Evolutionary conservation across 2,797 vertebrate genomes (phyloP), one percentile per base, ranked within the genome.

Genomic region (Parotocinclus haroldoi): DNA sequence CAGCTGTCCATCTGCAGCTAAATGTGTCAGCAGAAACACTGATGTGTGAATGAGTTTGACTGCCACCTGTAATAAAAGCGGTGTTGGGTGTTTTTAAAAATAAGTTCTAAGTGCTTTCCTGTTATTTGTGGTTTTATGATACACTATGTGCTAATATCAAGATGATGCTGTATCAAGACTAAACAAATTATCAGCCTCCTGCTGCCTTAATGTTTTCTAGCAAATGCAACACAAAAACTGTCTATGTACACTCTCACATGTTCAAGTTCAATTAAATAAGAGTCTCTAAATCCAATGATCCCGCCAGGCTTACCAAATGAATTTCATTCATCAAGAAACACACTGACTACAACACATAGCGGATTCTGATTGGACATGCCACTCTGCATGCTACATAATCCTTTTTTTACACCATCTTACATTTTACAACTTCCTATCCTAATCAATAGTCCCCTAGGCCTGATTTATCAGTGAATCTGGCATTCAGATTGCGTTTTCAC

Each of bases 391-490:
- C 66, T 58, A 39, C 46, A 64, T 58, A 70, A 71, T 70, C 63
- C 39, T 49, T 62, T 67, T n/a, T 75, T 75, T 75, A 65, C 56
- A 71, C 60, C 17, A 42, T 27, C 27, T 27, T 27, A 27, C 27
- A 27, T 27, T 27, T 27, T 27, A 27, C 27, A 65, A 45, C 42
- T 58, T 53, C 59, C 44, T 65, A 51, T 60, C 48, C 60, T 71
- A 73, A 75, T 78, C 73, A 75, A 76, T 78, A 78, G 67, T 38
- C 61, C 76, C 64, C 45, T 45, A 71, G 73, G 67, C 36, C 58
- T 54, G 63, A 61, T 75, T 78, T 67, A 78, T 78, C 72, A 78
- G 58, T 72, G 63, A 42, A 68, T 64, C 72, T 72, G 69, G 55
- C 70, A 75, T 75, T 78, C 70, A 14, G 52, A 71, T 51, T 51